Evolutionary conservation across 2,888 invertebrate genomes (phyloP), one percentile per base, ranked within the genome.

Genomic region (Morpho achilles): DNA sequence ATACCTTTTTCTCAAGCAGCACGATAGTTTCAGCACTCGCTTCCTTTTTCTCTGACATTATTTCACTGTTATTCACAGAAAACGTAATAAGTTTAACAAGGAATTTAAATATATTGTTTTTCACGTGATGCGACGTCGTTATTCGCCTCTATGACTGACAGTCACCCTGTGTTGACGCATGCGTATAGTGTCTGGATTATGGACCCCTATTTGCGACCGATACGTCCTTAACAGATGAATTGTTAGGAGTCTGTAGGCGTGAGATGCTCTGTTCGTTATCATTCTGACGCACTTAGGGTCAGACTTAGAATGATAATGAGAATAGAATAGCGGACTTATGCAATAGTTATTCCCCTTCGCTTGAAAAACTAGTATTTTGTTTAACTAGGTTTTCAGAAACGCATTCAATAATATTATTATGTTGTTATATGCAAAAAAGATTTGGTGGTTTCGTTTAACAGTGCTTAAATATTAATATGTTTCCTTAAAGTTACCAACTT

Each of bases 1-100:
- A 73, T 70, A 89, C 89, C 84, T 87, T 88, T 71, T 82, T 82
- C 22, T 87, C 84, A 48, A 90, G 71, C 32, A 90, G 68, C 56
- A 80, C 79, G 50, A 89, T 84, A 5, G 78, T 87, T 67, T 90
- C 89, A 0, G 78, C 77, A 0, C 79, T 80, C 76, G 32, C 62
- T 53, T 67, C 67, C 44, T 49, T 63, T 59, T 78, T 84, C 32
- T 79, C 80, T 1, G 71, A 61, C 86, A 89, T 90, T 69, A 68
- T 75, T 49, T 8, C 60, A 63, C 58, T 53, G 9, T 50, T 51
- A 51, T n/a, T 50, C 23, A 10, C 32, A 53, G n/a, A 42, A 45
- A 52, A 58, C 53, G 50, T 53, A 48, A 44, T 22, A 39, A 46
- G 40, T 50, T 59, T 48, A 9, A 60, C 54, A 46, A 7, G n/a